phyloP scores from a whole-genome alignment of 2,113 vertebrate species.

The Progne subis region DNA sequence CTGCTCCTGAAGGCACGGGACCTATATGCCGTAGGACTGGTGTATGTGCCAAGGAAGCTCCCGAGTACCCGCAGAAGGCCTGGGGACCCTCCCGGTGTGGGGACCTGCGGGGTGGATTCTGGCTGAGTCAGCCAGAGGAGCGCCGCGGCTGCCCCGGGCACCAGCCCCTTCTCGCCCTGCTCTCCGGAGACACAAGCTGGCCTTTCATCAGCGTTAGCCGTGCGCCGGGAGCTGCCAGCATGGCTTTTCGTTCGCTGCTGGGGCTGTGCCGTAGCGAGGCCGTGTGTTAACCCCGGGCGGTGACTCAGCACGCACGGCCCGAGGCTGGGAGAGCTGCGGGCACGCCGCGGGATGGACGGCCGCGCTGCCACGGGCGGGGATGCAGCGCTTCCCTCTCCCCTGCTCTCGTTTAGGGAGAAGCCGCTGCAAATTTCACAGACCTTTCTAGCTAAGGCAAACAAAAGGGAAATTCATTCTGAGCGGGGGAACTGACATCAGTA shows the following conservation, averaged over 20 bases:
- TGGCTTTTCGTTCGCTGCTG: neutral
- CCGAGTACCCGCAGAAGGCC: neutral
- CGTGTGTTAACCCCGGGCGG: neutral
- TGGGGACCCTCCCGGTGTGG: neutral
- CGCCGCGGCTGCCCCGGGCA: neutral
- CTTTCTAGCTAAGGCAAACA: neutral
- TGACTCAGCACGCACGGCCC: neutral
- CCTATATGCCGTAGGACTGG: fast-evolving
- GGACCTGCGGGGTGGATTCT: neutral
- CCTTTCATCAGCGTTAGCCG: neutral
- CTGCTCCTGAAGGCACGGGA: neutral
- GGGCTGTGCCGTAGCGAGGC: neutral
- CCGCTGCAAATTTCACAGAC: neutral
- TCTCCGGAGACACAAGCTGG: neutral
- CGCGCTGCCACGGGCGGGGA: neutral
- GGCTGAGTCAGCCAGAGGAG: neutral
- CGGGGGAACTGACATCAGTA: neutral
- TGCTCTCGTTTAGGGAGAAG: neutral
- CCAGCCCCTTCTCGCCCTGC: neutral
- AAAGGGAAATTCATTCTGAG: neutral
- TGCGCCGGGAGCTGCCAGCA: neutral
- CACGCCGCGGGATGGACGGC: neutral
- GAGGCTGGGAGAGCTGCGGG: neutral
- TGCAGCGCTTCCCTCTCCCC: neutral
- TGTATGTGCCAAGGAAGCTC: neutral